phyloP scores from a whole-genome alignment of 1,140 invertebrate species.

The Caerostris darwini region DNA sequence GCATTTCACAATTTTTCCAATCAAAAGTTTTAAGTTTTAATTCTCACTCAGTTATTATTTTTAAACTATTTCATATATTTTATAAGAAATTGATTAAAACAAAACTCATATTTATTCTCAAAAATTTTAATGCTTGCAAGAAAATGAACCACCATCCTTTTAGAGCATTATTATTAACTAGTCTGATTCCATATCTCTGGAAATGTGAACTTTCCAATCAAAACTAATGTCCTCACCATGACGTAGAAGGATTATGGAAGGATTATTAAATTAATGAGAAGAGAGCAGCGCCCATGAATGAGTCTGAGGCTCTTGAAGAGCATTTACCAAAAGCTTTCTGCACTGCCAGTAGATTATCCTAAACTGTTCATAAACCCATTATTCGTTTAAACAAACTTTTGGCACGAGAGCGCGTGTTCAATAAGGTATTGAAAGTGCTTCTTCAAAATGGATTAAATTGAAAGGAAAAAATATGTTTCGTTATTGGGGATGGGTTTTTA shows the following conservation, averaged over 20 bases:
- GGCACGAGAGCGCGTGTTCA: background rate
- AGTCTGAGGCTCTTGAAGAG: background rate
- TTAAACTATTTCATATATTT: background rate
- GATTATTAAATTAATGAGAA: constrained; percentile 1
- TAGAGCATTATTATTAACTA: background rate
- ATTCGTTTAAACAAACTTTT: constrained; percentile 2
- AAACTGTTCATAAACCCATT: background rate
- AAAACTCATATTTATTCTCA: background rate
- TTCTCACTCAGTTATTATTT: no score
- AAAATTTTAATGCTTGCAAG: background rate
- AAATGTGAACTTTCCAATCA: background rate
- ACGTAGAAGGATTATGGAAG: background rate
- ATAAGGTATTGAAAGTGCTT: background rate
- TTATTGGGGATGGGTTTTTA: background rate
- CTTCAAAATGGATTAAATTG: background rate
- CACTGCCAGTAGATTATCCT: background rate
- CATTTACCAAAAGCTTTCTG: background rate
- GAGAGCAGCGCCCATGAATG: background rate
- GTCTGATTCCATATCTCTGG: background rate
- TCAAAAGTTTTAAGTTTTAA: no score
- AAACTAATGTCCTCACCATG: constrained; percentile 3
- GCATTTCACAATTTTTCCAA: no score
- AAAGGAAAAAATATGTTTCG: background rate
- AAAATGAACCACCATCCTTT: background rate
- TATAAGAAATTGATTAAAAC: background rate